Base-by-base conservation (phyloP, 2,113 vertebrate species). In the Thamnophis sirtalis region DNA sequence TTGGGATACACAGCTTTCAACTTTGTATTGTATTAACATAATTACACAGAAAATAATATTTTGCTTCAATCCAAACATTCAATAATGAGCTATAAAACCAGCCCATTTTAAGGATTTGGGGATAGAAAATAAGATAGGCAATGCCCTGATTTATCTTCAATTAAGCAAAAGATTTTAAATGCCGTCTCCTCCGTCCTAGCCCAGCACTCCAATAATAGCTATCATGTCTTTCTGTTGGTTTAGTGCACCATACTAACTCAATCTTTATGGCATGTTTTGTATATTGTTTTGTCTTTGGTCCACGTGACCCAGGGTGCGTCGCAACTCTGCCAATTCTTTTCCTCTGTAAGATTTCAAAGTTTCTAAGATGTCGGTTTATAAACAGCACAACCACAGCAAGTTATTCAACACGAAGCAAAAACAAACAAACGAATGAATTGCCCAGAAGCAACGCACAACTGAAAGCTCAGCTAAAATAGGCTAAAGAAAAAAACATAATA, bases 341-440 rank as follows among this genome's bases (percentile, higher is more conserved):
- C 95, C 92, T 96, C 93, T 95, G 93, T 87, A 95, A 95, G 89
- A 93, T 96, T 95, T 96, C 95, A 96, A 96, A 95, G 94, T 93
- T 87, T 91, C 86, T 91, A 93, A 94, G 73, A 91, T 89, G 94
- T 93, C 94, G 95, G 93, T 96, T 96, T 97, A 96, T 95, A 95
- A 96, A 97, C 95, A 95, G 93, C 50, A 84, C 2, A 49, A 85
- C 93, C 0, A 1, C 92, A 95, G 93, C 0, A 0, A 80, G 73
- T 43, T 43, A 94, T 95, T 90, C 90, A 87, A 87, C 33, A 80
- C 3, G 73, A 43, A 80, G 33, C 33, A 38, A 80, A 43, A 60
- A 63, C 10, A n/a, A 68, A 33, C 4, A 60, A 28, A 33, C 19
- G 0, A 80, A 80, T 43, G 33, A 43, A 80, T 80, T 43, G n/a